phyloP scores from a whole-genome alignment of 2,888 invertebrate species.

The Drosophila mettleri region DNA sequence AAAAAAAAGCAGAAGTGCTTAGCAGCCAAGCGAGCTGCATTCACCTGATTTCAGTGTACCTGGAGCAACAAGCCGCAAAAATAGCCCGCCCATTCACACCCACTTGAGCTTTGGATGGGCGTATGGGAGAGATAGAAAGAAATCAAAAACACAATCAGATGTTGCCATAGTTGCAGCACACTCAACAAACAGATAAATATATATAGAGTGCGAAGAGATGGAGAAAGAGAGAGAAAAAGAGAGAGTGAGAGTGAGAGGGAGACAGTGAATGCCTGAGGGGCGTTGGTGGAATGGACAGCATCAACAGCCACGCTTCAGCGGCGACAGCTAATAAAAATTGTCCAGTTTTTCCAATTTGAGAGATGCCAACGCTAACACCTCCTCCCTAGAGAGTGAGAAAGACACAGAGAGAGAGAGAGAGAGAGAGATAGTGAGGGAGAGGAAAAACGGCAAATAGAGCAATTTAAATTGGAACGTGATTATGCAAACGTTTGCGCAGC shows the following conservation, averaged over 20 bases:
- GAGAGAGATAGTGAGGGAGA: neutral
- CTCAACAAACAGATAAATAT: constrained; percentile 38
- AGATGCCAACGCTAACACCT: constrained; percentile 25
- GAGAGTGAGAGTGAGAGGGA: neutral
- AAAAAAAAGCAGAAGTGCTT: constrained; percentile 3
- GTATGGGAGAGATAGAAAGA: constrained; percentile 15
- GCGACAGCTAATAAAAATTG: constrained; percentile 71
- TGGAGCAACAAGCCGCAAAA: constrained; percentile 12
- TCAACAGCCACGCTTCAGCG: constrained; percentile 47
- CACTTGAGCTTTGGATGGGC: constrained; percentile 6
- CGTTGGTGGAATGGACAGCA: constrained; percentile 29
- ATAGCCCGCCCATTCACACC: neutral
- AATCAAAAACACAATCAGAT: constrained; percentile 54
- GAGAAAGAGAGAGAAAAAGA: neutral
- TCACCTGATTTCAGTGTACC: constrained; percentile 35
- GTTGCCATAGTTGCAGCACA: constrained; percentile 36
- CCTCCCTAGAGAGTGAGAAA: neutral
- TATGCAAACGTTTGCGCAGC: constrained; percentile 83
- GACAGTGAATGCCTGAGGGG: constrained; percentile 10
- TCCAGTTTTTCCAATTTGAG: constrained; percentile 67
- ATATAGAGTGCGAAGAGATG: neutral
- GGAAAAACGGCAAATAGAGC: constrained; percentile 69
- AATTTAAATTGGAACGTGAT: constrained; percentile 82
- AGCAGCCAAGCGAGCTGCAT: constrained; percentile 15
- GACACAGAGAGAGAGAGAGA: neutral